A percentile compares a stretch with the other conserved stretches of the same genome.
phyloP scores from a whole-genome alignment of 2,888 invertebrate species.

The Diogma glabrata region DNA sequence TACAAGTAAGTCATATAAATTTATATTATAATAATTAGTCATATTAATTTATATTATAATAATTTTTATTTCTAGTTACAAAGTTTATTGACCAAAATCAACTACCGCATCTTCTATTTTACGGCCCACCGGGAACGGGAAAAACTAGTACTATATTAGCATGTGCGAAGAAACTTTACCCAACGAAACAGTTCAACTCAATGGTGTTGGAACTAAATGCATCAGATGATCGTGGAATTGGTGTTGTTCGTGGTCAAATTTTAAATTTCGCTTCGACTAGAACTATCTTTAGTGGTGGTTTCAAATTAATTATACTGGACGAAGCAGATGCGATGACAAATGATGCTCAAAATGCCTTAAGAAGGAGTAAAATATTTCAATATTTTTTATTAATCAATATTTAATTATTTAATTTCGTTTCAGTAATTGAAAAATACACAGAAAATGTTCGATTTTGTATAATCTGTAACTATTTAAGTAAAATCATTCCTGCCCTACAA shows the following conservation, averaged over 20 bases:
- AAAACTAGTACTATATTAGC: slow-evolving; percentile 97
- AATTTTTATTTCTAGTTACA: slow-evolving; percentile 45
- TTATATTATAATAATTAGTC: slow-evolving; percentile 1
- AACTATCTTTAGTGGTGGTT: slow-evolving; percentile 86
- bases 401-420: slow-evolving; percentile 25
- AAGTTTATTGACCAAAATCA: slow-evolving; percentile 85
- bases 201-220: slow-evolving; percentile 95
- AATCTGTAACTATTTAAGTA: slow-evolving; percentile 96
- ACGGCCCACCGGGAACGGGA: slow-evolving; percentile 97
- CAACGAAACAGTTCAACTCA: slow-evolving; percentile 78
- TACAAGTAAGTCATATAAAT: slow-evolving; percentile 60
- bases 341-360: slow-evolving; percentile 96
- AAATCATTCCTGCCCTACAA: slow-evolving; percentile 97
- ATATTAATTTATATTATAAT: slow-evolving; percentile 6
- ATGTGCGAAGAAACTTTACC: slow-evolving; percentile 85
- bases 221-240: slow-evolving; percentile 96
- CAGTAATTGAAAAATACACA: slow-evolving; percentile 98
- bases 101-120: slow-evolving; percentile 90
- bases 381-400: slow-evolving; percentile 6
- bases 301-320: slow-evolving; percentile 92
- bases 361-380: slow-evolving; percentile 58
- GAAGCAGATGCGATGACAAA: slow-evolving; percentile 99
- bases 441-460: slow-evolving; percentile 97
- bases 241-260: slow-evolving; percentile 86
- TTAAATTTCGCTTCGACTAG: slow-evolving; percentile 93